Conservation (phyloP, 2,113 vertebrate genomes). For the Corythoichthys haematopterus region DNA sequence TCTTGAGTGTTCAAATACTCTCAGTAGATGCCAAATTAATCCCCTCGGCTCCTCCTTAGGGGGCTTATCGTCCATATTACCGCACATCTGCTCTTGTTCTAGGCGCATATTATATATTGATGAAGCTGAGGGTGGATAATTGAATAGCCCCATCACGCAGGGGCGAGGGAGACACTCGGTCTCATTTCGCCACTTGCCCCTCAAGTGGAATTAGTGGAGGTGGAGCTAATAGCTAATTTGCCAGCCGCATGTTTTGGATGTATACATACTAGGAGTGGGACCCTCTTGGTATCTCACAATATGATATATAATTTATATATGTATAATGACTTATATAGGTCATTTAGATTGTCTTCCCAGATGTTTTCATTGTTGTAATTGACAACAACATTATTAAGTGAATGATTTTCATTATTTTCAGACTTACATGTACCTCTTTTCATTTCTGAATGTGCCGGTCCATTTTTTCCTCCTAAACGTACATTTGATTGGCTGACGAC, state of each 20-base stretch:
- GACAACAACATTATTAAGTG: too few relatives aligned
- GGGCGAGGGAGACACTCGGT: conserved; percentile 19
- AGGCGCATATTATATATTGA: conserved; percentile 65
- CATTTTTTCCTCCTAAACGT: too few relatives aligned
- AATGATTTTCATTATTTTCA: too few relatives aligned
- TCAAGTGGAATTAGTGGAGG: conserved; percentile 41
- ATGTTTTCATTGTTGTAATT: too few relatives aligned
- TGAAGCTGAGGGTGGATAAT: conserved; percentile 48
- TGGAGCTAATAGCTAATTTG: conserved; percentile 1
- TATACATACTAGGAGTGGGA: not conserved
- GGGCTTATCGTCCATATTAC: conserved; percentile 50
- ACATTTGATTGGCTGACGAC: too few relatives aligned
- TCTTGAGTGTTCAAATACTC: conserved; percentile 16
- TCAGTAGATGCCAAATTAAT: conserved; percentile 53
- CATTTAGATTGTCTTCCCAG: too few relatives aligned
- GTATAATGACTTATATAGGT: too few relatives aligned
- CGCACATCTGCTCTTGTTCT: conserved; percentile 58
- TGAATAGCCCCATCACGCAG: conserved; percentile 43
- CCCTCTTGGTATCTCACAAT: too few relatives aligned
- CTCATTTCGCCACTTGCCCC: conserved; percentile 53
- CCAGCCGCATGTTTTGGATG: conserved; percentile 14
- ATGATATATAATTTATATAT: too few relatives aligned
- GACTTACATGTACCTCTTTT: too few relatives aligned
- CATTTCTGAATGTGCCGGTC: too few relatives aligned
- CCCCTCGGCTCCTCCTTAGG: conserved; percentile 39